Evolutionary conservation across 2,888 invertebrate species (phyloP), one percentile per base, ranked within the genome.

Genomic region (Marronus borbonicus): DNA sequence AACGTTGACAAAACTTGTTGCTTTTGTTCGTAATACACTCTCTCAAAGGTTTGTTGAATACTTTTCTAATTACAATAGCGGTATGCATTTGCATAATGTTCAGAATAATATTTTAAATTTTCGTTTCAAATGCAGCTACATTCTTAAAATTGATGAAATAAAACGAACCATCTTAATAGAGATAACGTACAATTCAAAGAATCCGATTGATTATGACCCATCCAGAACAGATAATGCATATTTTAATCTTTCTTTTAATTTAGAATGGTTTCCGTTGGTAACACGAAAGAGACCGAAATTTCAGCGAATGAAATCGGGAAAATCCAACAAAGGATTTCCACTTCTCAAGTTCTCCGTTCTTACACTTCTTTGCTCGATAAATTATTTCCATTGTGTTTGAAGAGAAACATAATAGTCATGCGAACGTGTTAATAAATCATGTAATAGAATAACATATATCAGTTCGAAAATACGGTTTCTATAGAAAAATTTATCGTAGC

Each of bases 381-480:
- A 66, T 66, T 66, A 66, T 44, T 44, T 66, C 65, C 44, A 44
- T 60, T 75, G 75, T 64, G 44, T 62, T 49, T 75, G 75, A 62
- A 58, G 55, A 75, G 62, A 75, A 75, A 49, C 64, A 75, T 75
- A 75, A 75, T 75, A 62, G 64, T 50, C 75, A 64, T 75, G 64
- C 75, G 75, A 75, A 62, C 75, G 62, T 62, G 64, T 44, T 75
- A 75, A 75, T 75, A 75, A 75, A 75, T 75, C 75, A 75, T 64
- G 64, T 75, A 60, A 60, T 62, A 64, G 44, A 60, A 75, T 62
- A 75, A 75, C 75, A 75, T 75, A 75, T 64, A 75, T 75, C 75
- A 64, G 55, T 36, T 72, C 39, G 72, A 55, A 60, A 72, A 60
- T 72, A 58, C 72, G 72, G 60, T 60, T 60, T 66, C 65, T 49